These are phyloP conservation scores for Hemistola chrysoprasaria DNA, from an alignment of 2,888 invertebrate genomes.

Conservation along the genomic window DNA sequence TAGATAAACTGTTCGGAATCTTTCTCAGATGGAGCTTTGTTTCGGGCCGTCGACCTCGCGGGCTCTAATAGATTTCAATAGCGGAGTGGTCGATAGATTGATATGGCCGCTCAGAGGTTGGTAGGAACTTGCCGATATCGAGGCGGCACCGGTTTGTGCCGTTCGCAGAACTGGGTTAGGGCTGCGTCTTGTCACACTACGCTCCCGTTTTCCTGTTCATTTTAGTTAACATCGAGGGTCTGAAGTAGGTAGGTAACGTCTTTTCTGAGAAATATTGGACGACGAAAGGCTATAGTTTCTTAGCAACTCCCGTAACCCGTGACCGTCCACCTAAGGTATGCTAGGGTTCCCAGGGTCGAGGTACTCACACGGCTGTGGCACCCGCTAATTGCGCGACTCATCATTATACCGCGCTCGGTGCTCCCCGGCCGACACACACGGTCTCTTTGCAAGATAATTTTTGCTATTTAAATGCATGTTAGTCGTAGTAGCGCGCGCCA, in stretches of 20 bases:
- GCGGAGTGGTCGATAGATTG: constrained; percentile 69
- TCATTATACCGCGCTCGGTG: neutral
- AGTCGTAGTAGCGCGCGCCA: constrained; percentile 20
- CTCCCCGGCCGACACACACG: constrained; percentile 7
- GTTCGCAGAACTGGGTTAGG: constrained; percentile 43
- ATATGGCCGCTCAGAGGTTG: constrained; percentile 35
- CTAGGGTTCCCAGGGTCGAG: no score
- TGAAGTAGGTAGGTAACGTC: no score
- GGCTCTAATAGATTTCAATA: no score
- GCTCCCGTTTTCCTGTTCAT: no score
- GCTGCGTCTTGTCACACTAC: no score
- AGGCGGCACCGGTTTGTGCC: constrained; percentile 33
- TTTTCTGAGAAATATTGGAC: no score
- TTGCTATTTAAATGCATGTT: constrained; percentile 26
- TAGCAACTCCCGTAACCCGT: no score
- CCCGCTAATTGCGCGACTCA: neutral
- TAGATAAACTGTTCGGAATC: constrained; percentile 38
- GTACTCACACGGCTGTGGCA: no score
- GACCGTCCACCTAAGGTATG: no score
- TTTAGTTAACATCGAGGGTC: no score
- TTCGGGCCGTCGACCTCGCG: constrained; percentile 47
- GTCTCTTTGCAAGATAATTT: constrained; percentile 27
- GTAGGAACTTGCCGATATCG: constrained; percentile 40
- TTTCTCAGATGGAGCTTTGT: constrained; percentile 28
- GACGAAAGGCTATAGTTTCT: no score